Evolutionary conservation across 1,140 invertebrate genomes (phyloP), one percentile per base, ranked within the genome.

Genomic region (Bathynomus jamesi): DNA sequence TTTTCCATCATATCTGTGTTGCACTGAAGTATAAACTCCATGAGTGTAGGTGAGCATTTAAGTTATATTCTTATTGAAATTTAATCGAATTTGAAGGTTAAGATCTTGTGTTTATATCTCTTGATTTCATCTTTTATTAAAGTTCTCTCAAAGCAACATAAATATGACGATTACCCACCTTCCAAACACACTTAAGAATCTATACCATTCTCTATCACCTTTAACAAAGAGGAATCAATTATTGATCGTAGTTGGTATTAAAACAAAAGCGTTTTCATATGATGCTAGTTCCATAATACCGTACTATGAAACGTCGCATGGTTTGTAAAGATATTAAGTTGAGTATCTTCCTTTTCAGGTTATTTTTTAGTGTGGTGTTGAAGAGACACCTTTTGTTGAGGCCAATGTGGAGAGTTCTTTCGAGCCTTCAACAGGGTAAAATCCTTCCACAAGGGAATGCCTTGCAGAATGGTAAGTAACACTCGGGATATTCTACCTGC

Each of bases 321-420:
- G n/a, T n/a, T n/a, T n/a, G n/a, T n/a, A n/a, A n/a, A n/a, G n/a
- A n/a, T n/a, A n/a, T n/a, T n/a, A n/a, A n/a, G n/a, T n/a, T n/a
- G n/a, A n/a, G n/a, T n/a, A 53, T 53, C 13, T 53, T 53, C 21
- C 40, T 53, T 53, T 53, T 53, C 5, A 53, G 40, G 21, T 5
- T 53, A 53, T 53, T 53, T 21, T 53, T 53, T 21, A 53, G 40
- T 53, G 73, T 71, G 61, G 75, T 76, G 31, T 71, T 73, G 0
- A 71, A 67, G n/a, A 28, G 72, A 5, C 71, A 70, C 27, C 66
- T 70, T 24, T 64, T 76, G 28, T 46, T 73, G 61, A 60, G 75
- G 25, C 64, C 75, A 27, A 73, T 76, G 75, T 76, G 75, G 75
- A 24, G 62, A 7, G 69, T 76, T 13, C 62, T 76, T 3, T 71